Conservation (phyloP, 2,113 vertebrate species). For the Seriola aureovittata region DNA sequence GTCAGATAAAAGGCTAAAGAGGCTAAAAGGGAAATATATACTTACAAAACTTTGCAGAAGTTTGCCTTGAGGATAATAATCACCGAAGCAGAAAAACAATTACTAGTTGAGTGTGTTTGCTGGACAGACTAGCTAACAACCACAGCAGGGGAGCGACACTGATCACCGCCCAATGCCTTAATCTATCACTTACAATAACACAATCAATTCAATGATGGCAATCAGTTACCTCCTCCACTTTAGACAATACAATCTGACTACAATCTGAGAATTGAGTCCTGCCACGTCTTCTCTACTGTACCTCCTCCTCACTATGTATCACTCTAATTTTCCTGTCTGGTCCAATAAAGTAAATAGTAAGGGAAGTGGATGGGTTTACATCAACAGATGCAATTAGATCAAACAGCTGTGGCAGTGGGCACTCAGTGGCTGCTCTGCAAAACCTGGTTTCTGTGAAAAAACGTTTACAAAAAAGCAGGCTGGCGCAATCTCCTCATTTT, state of each 20-base stretch:
- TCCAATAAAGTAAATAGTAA: not conserved
- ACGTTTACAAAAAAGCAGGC: not conserved
- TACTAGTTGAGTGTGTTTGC: slow-evolving; percentile 40
- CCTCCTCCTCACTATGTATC: not conserved
- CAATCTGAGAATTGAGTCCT: slow-evolving; percentile 13
- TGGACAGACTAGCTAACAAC: slow-evolving; percentile 48
- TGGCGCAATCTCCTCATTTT: not conserved
- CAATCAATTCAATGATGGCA: slow-evolving; percentile 29
- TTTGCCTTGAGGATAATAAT: slow-evolving; percentile 41
- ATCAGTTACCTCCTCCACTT: not conserved
- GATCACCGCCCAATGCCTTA: not conserved
- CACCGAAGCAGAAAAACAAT: slow-evolving; percentile 53
- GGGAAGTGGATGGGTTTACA: slow-evolving; percentile 5
- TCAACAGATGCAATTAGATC: slow-evolving; percentile 8
- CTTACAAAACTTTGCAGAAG: slow-evolving; percentile 35
- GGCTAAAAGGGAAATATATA: slow-evolving; percentile 37
- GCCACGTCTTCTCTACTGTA: not conserved
- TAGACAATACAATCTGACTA: not conserved
- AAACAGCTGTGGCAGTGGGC: not conserved
- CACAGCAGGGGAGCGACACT: slow-evolving; percentile 4
- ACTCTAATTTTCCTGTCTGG: slow-evolving; percentile 30
- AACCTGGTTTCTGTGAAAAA: not conserved
- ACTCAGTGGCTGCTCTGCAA: not conserved
- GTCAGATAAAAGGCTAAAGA: slow-evolving; percentile 23
- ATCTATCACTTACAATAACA: slow-evolving; percentile 45